Evolutionary conservation across 1,140 invertebrate species (phyloP).

Genomic region (Maconellicoccus hirsutus): DNA sequence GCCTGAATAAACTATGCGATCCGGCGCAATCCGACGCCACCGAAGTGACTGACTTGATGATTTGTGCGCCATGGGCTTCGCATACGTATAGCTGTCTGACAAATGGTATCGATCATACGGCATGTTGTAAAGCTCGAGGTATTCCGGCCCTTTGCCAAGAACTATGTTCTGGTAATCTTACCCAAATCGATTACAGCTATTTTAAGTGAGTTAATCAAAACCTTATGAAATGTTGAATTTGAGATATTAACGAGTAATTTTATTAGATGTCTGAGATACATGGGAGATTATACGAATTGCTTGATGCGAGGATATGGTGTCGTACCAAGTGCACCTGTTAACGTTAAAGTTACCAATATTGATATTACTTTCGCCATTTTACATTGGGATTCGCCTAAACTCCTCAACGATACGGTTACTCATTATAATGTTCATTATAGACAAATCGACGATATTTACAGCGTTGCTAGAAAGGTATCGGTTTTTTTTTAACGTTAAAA

Average conservation of each 20-base stretch:
- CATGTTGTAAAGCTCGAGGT: conserved; percentile 60
- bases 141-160: conserved; percentile 59
- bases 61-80: conserved; percentile 70
- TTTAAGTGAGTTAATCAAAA: conserved; percentile 50
- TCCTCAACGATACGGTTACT: conserved; percentile 47
- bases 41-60: conserved; percentile 62
- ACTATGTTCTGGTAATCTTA: conserved; percentile 64
- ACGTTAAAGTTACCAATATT: conserved; percentile 55
- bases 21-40: conserved; percentile 48
- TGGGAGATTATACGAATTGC: conserved; percentile 64
- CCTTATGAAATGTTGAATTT: neutral
- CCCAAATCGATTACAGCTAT: conserved; percentile 60
- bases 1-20: conserved; percentile 65
- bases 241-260: neutral
- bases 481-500: no score
- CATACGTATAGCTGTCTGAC: conserved; percentile 65
- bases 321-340: conserved; percentile 53
- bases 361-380: conserved; percentile 61
- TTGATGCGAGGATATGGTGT: conserved; percentile 71
- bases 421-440: conserved; percentile 28
- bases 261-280: conserved; percentile 60
- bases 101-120: conserved; percentile 66
- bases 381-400: conserved; percentile 60
- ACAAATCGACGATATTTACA: conserved; percentile 25
- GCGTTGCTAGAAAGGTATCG: conserved; percentile 21